Conservation (phyloP, 2,113 vertebrate genomes). For the Nettapus auritus region DNA sequence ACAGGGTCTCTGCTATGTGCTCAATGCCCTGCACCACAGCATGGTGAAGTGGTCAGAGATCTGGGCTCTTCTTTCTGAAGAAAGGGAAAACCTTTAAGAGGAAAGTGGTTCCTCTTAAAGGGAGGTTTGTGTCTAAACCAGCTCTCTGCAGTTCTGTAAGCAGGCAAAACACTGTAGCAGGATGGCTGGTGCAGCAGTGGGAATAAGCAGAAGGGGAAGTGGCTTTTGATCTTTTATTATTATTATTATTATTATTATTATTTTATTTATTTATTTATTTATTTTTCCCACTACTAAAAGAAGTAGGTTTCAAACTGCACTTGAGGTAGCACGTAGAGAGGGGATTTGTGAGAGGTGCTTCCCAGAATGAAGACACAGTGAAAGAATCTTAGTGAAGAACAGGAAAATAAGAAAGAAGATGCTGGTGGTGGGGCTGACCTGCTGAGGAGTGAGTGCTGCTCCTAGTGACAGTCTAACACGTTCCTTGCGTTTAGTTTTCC, state of each 20-base stretch:
- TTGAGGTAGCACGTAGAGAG: fast-evolving
- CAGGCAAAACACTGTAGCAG: fast-evolving
- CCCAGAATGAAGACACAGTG: not conserved
- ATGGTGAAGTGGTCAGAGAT: fast-evolving
- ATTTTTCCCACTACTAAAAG: not conserved
- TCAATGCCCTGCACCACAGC: no score
- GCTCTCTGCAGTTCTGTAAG: not conserved
- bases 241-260: no score
- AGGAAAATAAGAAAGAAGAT: not conserved
- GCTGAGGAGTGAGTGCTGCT: not conserved
- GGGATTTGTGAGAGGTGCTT: not conserved
- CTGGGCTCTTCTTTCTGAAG: not conserved
- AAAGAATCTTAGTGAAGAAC: not conserved
- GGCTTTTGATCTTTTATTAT: no score
- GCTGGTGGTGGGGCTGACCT: not conserved
- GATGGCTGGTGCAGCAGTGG: not conserved
- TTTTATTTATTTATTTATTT: no score
- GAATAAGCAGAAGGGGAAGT: not conserved
- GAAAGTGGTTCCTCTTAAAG: no score
- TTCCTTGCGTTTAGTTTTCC: conserved; percentile 79
- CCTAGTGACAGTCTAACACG: not conserved
- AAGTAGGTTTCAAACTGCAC: fast-evolving
- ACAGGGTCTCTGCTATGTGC: not conserved
- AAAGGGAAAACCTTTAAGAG: no score
- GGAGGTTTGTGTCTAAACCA: fast-evolving